Conservation (phyloP, 2,888 invertebrate genomes). For the Watsonalla binaria region DNA sequence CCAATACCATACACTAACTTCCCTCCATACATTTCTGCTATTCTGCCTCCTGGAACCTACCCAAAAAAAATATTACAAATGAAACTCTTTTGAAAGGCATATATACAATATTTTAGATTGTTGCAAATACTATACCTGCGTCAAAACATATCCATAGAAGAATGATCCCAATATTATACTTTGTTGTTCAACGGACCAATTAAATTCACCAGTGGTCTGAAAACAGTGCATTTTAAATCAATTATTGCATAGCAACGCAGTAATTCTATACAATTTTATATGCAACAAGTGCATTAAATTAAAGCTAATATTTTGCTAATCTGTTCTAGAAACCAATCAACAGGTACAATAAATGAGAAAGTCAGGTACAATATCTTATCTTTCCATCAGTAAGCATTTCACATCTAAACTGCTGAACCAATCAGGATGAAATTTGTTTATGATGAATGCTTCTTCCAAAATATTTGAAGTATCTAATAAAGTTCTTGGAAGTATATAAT, state of each 20-base stretch:
- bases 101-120: not conserved
- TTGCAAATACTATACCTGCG: slow-evolving; percentile 76
- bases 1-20: slow-evolving; percentile 91
- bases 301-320: no score
- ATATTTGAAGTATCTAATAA: no score
- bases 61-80: slow-evolving; percentile 9
- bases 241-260: not conserved
- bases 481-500: no score
- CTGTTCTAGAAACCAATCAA: no score
- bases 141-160: slow-evolving; percentile 90
- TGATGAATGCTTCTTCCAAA: no score
- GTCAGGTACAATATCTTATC: no score
- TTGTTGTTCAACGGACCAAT: slow-evolving; percentile 88
- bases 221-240: slow-evolving; percentile 15
- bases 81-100: slow-evolving; percentile 1
- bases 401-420: no score
- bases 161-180: slow-evolving; percentile 90
- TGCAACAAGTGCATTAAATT: no score
- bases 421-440: no score
- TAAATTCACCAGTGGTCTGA: slow-evolving; percentile 84
- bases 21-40: slow-evolving; percentile 93
- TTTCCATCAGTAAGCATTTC: no score
- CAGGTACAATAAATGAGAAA: no score
- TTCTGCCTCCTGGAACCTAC: slow-evolving; percentile 84
- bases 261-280: no score